These are phyloP conservation scores for Xenentodon cancila DNA, from an alignment of 2,797 vertebrate species.

Conservation along the genomic window DNA sequence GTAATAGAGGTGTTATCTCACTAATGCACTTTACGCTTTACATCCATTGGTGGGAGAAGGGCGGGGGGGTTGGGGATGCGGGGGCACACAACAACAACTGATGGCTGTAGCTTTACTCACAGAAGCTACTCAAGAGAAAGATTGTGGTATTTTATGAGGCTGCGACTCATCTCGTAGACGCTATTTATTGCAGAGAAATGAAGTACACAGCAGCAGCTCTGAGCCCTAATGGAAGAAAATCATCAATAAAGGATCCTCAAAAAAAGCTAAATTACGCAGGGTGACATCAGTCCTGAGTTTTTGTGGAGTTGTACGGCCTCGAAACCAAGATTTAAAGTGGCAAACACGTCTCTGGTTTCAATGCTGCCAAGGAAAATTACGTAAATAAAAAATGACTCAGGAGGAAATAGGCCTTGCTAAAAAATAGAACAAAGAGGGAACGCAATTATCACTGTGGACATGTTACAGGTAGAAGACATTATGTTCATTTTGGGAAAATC, in stretches of 20 bases:
- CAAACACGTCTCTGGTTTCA: constrained; percentile 48
- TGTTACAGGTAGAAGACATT: constrained; percentile 19
- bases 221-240: constrained; percentile 62
- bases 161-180: constrained; percentile 10
- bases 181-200: constrained; percentile 48
- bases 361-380: constrained; percentile 39
- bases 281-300: constrained; percentile 15
- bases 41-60: constrained; percentile 17
- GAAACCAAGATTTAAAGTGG: constrained; percentile 44
- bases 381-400: constrained; percentile 45
- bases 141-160: constrained; percentile 43
- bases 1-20: constrained; percentile 68
- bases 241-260: constrained; percentile 43
- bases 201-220: constrained; percentile 46
- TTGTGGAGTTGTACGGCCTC: constrained; percentile 43
- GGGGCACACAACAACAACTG: constrained; percentile 29
- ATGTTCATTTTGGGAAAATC: neutral
- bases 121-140: constrained; percentile 17
- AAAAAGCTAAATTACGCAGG: constrained; percentile 34
- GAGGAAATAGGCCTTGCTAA: constrained; percentile 40
- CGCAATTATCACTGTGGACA: constrained; percentile 22
- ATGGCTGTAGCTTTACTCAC: constrained; percentile 33
- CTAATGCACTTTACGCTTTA: constrained; percentile 67
- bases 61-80: neutral
- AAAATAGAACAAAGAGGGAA: constrained; percentile 10